phyloP scores from a whole-genome alignment of 2,888 invertebrate species.

The Agapetus fuscipes region DNA sequence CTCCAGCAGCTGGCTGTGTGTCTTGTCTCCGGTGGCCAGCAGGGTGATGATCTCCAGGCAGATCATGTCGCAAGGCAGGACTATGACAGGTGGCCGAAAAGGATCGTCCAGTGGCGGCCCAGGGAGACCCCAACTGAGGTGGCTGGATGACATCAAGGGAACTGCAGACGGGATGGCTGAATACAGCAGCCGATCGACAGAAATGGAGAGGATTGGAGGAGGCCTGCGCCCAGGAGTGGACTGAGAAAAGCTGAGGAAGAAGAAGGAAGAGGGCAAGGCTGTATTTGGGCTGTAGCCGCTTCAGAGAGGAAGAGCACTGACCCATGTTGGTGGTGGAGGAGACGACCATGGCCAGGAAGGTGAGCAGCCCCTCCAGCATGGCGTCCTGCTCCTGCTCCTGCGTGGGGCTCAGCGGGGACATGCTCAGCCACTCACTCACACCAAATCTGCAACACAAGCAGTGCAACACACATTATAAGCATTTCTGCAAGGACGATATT shows the following conservation, averaged over 20 bases:
- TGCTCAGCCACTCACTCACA: slow-evolving; percentile 75
- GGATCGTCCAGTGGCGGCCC: no score
- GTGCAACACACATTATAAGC: slow-evolving; percentile 3
- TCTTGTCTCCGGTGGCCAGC: slow-evolving; percentile 88
- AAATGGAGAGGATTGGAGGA: no score
- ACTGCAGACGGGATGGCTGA: no score
- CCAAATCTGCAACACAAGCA: slow-evolving; percentile 74
- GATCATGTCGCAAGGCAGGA: no score
- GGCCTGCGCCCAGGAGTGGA: no score
- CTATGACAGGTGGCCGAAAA: no score
- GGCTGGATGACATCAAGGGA: no score
- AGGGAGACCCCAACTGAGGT: no score
- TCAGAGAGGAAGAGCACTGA: slow-evolving; percentile 28
- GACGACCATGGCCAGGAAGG: slow-evolving; percentile 81
- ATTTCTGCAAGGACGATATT: slow-evolving; percentile 1
- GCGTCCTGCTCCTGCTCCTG: slow-evolving; percentile 78
- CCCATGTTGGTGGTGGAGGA: slow-evolving; percentile 82
- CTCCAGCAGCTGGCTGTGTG: slow-evolving; percentile 91
- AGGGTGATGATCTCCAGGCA: slow-evolving; percentile 88
- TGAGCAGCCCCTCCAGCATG: slow-evolving; percentile 89
- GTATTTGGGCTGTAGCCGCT: no score
- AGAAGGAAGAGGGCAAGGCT: no score
- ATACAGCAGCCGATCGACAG: no score
- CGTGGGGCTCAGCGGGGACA: slow-evolving; percentile 57
- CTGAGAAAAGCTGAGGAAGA: no score